Percentiles rank a stretch among this genome's conserved stretches.
These are phyloP conservation scores for Micromussa lordhowensis DNA, from an alignment of 92 coral and sea anemone genomes.

Conservation along the genomic window DNA sequence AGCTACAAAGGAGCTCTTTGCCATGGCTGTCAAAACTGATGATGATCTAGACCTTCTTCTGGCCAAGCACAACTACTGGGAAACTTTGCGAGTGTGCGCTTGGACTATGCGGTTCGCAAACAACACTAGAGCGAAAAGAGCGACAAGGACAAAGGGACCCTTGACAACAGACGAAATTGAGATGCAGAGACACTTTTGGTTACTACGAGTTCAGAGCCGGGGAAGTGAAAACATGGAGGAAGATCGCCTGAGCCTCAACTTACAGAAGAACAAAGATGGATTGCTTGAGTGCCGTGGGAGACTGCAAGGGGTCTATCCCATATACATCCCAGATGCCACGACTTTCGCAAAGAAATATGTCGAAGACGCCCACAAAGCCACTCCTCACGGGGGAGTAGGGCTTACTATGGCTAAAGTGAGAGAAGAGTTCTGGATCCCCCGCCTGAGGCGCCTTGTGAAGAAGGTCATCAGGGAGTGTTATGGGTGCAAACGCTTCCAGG, in stretches of 20 bases:
- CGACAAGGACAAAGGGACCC: slow-evolving; percentile 45
- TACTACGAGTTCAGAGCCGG: slow-evolving; percentile 40
- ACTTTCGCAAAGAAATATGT: slow-evolving; percentile 36
- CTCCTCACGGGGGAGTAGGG: no score
- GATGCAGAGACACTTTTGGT: slow-evolving; percentile 48
- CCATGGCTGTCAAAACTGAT: slow-evolving; percentile 67
- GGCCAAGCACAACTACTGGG: no score
- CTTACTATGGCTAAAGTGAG: no score
- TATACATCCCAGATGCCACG: no score
- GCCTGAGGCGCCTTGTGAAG: no score
- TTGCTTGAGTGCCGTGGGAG: no score
- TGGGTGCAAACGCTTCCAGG: no score
- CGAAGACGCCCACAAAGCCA: slow-evolving; percentile 12
- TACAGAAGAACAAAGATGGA: no score
- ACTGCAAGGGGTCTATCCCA: no score
- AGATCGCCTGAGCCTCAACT: slow-evolving; percentile 38
- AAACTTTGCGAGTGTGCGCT: slow-evolving; percentile 49
- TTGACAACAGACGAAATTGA: slow-evolving; percentile 61
- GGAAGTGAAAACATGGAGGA: slow-evolving; percentile 51
- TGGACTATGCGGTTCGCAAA: slow-evolving; percentile 34
- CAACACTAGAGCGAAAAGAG: slow-evolving; percentile 20
- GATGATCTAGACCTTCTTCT: slow-evolving; percentile 52
- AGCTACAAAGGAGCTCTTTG: no score
- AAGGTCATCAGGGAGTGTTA: no score
- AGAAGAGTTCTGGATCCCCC: no score